Evolutionary conservation across 1,140 invertebrate species (phyloP), one percentile per base, ranked within the genome.

Genomic region (Nasonia longicornis): DNA sequence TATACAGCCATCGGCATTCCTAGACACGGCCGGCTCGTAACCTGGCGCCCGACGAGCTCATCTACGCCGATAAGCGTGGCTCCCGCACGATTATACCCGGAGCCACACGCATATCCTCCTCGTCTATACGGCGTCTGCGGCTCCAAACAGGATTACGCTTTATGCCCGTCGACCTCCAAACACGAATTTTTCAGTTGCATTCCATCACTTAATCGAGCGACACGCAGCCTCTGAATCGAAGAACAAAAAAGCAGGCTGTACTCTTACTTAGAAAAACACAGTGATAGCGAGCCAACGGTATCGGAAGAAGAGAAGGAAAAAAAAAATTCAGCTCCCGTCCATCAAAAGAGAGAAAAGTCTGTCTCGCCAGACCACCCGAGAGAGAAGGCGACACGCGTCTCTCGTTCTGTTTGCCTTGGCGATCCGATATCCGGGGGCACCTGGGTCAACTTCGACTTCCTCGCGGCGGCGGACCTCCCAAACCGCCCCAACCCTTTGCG

Each of bases 371-470:
- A 88, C 89, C 88, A 89, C 88, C 88, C 84, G 78, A 71, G 85
- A 83, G 84, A 74, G 74, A 83, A 82, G 67, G 66, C 78, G 85
- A 87, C 84, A 83, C 83, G 84, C 74, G 83, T 85, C 38, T 42
- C 7, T 11, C 29, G 84, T 85, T 84, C 80, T 88, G 85, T 87
- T 87, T 88, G 79, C 84, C 63, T 85, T 85, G 80, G 86, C 84
- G 84, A 84, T 84, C 81, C 79, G 87, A 87, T 82, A 85, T 85
- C 84, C 85, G 77, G 67, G 66, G 77, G 83, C 90, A 91, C 88
- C 90, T 91, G 90, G 88, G 85, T 88, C 89, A 90, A 91, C 90
- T 91, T 89, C 90, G 89, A 83, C 78, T 31, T 67, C 64, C 64
- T 76, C 77, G 16, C 14, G 48, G 71, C 11, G 45, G 38, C 16